phyloP scores from a whole-genome alignment of 2,888 invertebrate genomes.

The Drosophila differens region DNA sequence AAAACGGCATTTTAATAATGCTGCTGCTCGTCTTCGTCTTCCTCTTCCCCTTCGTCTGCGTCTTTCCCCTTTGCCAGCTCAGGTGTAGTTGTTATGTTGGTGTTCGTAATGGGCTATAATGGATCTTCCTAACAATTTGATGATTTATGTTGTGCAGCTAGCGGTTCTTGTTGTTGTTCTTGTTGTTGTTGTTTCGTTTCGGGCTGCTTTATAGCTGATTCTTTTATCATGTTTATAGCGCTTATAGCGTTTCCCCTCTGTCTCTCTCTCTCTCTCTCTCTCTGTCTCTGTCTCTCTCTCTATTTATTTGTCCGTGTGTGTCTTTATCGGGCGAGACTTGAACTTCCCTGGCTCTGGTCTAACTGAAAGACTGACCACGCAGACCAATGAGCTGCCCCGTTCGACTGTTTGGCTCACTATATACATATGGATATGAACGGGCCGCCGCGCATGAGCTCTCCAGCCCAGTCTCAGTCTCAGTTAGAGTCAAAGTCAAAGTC shows the following conservation, averaged over 20 bases:
- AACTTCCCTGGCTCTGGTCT: constrained; percentile 43
- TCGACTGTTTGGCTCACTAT: neutral
- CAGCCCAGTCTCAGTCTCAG: neutral
- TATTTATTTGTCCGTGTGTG: constrained; percentile 25
- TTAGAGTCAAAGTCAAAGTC: neutral
- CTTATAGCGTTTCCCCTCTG: constrained; percentile 50
- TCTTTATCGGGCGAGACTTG: constrained; percentile 59
- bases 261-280: neutral
- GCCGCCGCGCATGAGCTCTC: constrained; percentile 69
- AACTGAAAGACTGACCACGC: constrained; percentile 8
- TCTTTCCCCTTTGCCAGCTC: constrained; percentile 43
- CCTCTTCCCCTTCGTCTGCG: neutral
- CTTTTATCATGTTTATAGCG: constrained; percentile 73
- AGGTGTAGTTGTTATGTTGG: constrained; percentile 48
- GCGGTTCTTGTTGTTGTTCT: constrained; percentile 70
- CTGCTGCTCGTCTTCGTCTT: constrained; percentile 29
- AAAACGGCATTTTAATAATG: constrained; percentile 82
- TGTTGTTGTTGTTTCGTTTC: constrained; percentile 48
- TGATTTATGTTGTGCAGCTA: constrained; percentile 80
- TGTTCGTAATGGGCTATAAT: constrained; percentile 82
- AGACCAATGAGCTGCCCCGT: constrained; percentile 35
- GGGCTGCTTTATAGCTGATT: constrained; percentile 69
- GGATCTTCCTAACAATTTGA: constrained; percentile 82
- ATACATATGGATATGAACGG: neutral
- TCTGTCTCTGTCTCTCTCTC: neutral